These are phyloP conservation scores for Nymphicus hollandicus DNA, from an alignment of 2,113 vertebrate genomes.

Conservation along the genomic window DNA sequence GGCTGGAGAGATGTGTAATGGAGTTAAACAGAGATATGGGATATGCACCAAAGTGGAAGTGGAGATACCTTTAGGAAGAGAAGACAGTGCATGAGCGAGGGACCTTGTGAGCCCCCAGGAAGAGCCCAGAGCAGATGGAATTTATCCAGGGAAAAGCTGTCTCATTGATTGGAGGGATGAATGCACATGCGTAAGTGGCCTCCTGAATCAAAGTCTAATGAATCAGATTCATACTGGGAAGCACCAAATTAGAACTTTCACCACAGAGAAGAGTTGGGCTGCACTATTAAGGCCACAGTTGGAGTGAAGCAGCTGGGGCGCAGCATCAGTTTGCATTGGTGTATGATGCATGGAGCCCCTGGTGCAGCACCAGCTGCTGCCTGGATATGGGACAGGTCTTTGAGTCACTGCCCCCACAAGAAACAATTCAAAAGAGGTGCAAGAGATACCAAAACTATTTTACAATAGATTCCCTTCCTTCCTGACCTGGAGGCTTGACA, in stretches of 20 bases:
- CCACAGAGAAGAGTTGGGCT: neutral
- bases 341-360: neutral
- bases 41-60: neutral
- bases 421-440: neutral
- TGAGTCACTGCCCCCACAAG: neutral
- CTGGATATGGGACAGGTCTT: neutral
- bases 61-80: neutral
- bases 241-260: neutral
- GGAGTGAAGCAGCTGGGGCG: neutral
- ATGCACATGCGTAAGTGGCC: fast-evolving
- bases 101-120: neutral
- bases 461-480: neutral
- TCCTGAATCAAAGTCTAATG: neutral
- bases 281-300: fast-evolving
- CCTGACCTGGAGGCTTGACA: neutral
- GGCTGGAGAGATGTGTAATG: neutral
- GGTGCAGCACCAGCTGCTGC: neutral
- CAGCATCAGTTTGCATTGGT: neutral
- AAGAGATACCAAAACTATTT: neutral
- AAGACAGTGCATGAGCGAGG: fast-evolving
- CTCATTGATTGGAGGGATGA: neutral
- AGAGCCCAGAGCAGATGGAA: neutral
- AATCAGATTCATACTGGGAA: neutral
- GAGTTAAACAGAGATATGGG: conserved; percentile 17
- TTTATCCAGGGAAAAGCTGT: neutral